Conservation (phyloP, 2,113 vertebrate genomes). For the Macheiramphus alcinus region DNA sequence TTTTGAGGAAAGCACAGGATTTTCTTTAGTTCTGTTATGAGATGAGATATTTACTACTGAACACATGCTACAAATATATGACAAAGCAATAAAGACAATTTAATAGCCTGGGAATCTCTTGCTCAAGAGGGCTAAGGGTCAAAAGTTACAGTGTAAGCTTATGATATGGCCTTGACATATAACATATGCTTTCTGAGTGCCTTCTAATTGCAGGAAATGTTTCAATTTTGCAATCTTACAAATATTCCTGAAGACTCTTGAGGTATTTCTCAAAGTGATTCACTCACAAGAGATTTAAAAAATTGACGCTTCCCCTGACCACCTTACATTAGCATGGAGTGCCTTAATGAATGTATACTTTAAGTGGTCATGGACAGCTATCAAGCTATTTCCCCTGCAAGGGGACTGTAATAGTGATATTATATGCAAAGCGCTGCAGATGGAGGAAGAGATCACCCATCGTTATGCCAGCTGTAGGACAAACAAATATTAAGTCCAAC, state of each 20-base stretch:
- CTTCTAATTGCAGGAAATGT: not conserved
- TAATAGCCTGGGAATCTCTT: constrained; percentile 32
- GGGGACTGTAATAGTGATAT: not conserved
- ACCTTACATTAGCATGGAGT: not conserved
- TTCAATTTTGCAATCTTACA: not conserved
- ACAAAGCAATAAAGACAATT: constrained; percentile 61
- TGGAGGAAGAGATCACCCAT: not conserved
- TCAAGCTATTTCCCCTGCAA: not conserved
- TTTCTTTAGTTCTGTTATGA: not conserved
- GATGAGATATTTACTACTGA: not conserved
- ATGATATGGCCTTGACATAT: not conserved
- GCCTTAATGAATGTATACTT: not conserved
- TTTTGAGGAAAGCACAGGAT: not conserved
- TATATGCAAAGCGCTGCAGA: not conserved
- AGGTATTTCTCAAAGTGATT: not conserved
- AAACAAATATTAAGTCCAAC: not conserved
- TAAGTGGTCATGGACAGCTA: not conserved
- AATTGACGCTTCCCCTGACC: fast-evolving
- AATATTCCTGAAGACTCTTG: not conserved
- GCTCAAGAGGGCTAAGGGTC: not conserved
- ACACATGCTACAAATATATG: not conserved
- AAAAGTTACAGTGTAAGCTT: not conserved
- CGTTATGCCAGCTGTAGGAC: fast-evolving
- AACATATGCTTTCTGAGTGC: not conserved
- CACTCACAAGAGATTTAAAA: not conserved